Base-by-base conservation (phyloP, 2,113 vertebrate genomes). In the Pseudorhombus dupliciocellatus region DNA sequence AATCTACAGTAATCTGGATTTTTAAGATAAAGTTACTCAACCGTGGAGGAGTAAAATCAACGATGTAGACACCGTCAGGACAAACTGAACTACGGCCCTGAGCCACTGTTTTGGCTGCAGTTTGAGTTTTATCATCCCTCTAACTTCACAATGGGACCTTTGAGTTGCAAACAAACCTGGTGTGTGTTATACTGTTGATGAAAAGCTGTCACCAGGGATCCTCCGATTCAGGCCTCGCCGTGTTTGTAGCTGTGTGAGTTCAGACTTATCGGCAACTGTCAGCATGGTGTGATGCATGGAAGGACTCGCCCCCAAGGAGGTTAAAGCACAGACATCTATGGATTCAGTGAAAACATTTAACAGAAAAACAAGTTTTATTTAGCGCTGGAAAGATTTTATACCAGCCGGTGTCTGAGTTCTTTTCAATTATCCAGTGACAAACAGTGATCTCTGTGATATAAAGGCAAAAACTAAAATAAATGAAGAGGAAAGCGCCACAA, bases 181-280 rank as follows among this genome's bases (percentile, higher is more conserved):
- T 82, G 34, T 74, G 22, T 73, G 80, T 86, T 42, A 37, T 28
- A 42, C 31, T 76, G 51, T 54, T 24, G 55, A 75, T 71, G 80
- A 89, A 87, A 90, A 78, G 51, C 48, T 90, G 86, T 92, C 90
- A 85, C 65, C 88, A 53, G 77, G 68, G 70, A 65, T 70, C 50
- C 14, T 70, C 65, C 22, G 54, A 70, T 77, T 86, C 75, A 31
- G 4, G 37, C 65, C 40, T 30, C 4, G 31, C 61, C 22, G 3
- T 63, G 77, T 79, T 86, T 79, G 75, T 69, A 30, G 20, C 64
- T 46, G 63, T 53, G 56, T 61, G 72, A 88, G 76, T 70, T 66
- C 50, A 24, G 18, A 84, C 66, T 80, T 85, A 89, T 89, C 89
- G 72, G 70, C 1, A 75, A 42, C 78, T 87, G 83, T 91, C 80